Evolutionary conservation across 2,888 invertebrate species (phyloP).

Genomic region (Chromoteleia sp.): DNA sequence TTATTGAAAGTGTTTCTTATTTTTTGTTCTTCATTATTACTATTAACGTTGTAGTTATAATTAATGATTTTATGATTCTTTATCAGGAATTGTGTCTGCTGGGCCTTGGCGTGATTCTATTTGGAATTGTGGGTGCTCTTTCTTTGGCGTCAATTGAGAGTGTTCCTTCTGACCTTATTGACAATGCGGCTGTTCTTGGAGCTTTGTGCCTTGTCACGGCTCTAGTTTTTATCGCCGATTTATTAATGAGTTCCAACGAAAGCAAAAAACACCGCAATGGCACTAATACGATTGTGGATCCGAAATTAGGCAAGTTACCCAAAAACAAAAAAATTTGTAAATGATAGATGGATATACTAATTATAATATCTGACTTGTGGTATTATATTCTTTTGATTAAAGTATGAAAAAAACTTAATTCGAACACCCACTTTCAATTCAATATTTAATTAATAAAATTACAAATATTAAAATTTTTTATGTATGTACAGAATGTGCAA

Average conservation of each 20-base stretch:
- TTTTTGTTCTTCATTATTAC: too few relatives aligned
- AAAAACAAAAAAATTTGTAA: constrained; percentile 24
- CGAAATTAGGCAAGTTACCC: constrained; percentile 78
- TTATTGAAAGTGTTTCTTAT: too few relatives aligned
- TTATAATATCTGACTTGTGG: background rate
- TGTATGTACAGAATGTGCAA: too few relatives aligned
- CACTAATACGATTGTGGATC: constrained; percentile 70
- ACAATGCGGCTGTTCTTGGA: constrained; percentile 90
- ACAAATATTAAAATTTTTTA: too few relatives aligned
- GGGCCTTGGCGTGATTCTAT: constrained; percentile 89
- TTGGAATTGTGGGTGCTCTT: constrained; percentile 89
- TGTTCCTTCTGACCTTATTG: constrained; percentile 88
- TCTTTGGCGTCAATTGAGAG: constrained; percentile 90
- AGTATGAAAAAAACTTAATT: too few relatives aligned
- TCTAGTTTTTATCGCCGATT: constrained; percentile 89
- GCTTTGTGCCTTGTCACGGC: constrained; percentile 89
- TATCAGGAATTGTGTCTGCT: constrained; percentile 88
- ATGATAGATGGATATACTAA: background rate
- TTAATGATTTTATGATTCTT: constrained; percentile 2
- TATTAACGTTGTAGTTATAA: too few relatives aligned
- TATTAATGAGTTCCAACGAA: constrained; percentile 82
- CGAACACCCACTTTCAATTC: too few relatives aligned
- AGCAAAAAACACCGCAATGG: constrained; percentile 76
- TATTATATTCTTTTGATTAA: background rate
- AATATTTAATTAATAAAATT: too few relatives aligned